phyloP scores from a whole-genome alignment of 2,888 invertebrate species.

The Tetranychus truncatus region DNA sequence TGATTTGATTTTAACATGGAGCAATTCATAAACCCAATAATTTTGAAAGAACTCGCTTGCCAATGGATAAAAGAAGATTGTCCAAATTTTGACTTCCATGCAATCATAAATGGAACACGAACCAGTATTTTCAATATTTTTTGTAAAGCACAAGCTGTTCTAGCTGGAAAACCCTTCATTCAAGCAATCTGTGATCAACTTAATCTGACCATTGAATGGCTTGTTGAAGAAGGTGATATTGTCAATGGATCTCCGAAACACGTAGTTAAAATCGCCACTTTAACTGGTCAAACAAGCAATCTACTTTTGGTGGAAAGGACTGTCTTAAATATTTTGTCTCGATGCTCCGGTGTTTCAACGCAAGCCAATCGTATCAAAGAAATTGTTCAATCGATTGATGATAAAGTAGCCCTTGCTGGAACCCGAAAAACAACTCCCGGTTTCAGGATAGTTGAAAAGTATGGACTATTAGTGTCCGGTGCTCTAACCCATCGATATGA shows the following conservation, averaged over 20 bases:
- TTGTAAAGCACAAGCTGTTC: constrained; percentile 30
- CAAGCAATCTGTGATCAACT: constrained; percentile 34
- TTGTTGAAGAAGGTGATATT: constrained; percentile 30
- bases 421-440: constrained; percentile 37
- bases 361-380: constrained; percentile 24
- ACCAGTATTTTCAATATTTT: constrained; percentile 21
- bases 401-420: constrained; percentile 34
- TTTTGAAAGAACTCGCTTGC: constrained; percentile 22
- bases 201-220: constrained; percentile 32
- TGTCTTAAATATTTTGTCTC: constrained; percentile 33
- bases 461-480: constrained; percentile 35
- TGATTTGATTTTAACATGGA: not conserved
- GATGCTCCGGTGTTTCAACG: constrained; percentile 35
- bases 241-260: constrained; percentile 20
- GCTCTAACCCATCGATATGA: constrained; percentile 34
- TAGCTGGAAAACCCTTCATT: constrained; percentile 35
- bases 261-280: constrained; percentile 29
- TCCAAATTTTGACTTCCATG: constrained; percentile 23
- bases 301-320: constrained; percentile 34
- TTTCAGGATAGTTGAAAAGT: constrained; percentile 36
- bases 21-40: constrained; percentile 20
- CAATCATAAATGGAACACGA: constrained; percentile 16
- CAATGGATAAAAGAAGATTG: constrained; percentile 25
- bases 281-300: constrained; percentile 32
- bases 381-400: constrained; percentile 26